Base-by-base conservation (phyloP, 2,113 vertebrate genomes). In the Ptilonorhynchus violaceus region DNA sequence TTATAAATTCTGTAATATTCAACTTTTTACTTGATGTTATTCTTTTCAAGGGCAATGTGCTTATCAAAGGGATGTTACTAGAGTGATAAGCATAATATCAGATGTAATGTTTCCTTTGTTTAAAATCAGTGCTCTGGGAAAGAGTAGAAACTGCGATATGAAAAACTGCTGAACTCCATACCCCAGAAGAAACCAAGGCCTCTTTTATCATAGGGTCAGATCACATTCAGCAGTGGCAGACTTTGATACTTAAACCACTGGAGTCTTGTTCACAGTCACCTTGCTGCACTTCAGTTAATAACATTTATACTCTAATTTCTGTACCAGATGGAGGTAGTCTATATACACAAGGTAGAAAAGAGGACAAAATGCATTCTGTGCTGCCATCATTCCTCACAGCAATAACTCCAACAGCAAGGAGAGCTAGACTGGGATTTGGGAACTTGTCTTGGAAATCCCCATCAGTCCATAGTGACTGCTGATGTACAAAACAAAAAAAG, bases 201-300 rank as follows among this genome's bases (percentile, higher is more conserved):
- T 56, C 83, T 92, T 80, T 93, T 89, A 89, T 96, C 91, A 77
- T 12, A 35, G 35, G 72, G 63, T 91, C 68, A 84, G 42, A 95
- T 92, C 79, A 39, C 42, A 59, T 70, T 90, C 73, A 84, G 18
- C 35, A 91, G 50, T 89, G 76, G 39, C 72, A 92, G 91, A 46
- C 83, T 93, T 94, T 90, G 92, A 84, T 89, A 59, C 73, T 95
- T 86, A 91, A 86, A 87, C 86, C 52, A 56, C 62, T 68, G 64
- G 67, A 78, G 56, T 78, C 47, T 86, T 89, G 64, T 86, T 95
- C 79, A 14, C 52, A 86, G 64, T 88, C 79, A 70, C 79, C 42
- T 91, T 89, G 76, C 68, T 64, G 39, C 20, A 35, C 47, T 80
- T 74, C 41, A 37, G 59, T 58, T 91, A 80, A 82, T 35, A 87